Evolutionary conservation across 2,888 invertebrate species (phyloP).

Genomic region (Pedicia rivosa): DNA sequence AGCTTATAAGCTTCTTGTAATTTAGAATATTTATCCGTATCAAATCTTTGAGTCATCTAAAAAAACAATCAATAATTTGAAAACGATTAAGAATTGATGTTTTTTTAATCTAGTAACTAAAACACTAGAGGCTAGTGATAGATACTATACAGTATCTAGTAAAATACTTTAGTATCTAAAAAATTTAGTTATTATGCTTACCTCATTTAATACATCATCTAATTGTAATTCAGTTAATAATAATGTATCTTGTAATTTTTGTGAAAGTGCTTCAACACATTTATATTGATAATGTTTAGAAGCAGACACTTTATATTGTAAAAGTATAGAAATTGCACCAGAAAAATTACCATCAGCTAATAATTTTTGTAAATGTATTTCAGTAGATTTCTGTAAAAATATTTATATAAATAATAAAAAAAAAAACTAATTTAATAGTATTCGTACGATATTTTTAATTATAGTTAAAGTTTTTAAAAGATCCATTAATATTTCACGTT

Average conservation of each 20-base stretch:
- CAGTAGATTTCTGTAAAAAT: conserved; percentile 52
- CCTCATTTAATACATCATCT: conserved; percentile 69
- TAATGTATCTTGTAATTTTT: conserved; percentile 78
- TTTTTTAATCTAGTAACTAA: too few relatives aligned
- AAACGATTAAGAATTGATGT: too few relatives aligned
- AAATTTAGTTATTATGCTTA: too few relatives aligned
- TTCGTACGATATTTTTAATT: conserved; percentile 51
- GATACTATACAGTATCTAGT: too few relatives aligned
- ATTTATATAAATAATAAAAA: conserved; percentile 23
- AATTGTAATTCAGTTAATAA: conserved; percentile 83
- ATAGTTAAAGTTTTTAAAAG: conserved; percentile 63
- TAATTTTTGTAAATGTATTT: conserved; percentile 65
- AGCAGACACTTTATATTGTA: conserved; percentile 78
- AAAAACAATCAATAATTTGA: too few relatives aligned
- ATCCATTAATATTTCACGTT: conserved; percentile 66
- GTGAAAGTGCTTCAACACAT: conserved; percentile 77
- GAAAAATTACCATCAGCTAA: conserved; percentile 74
- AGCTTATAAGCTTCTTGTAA: conserved; percentile 77
- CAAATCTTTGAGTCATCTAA: conserved; percentile 46
- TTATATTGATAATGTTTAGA: conserved; percentile 70
- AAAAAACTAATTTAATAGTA: conserved; percentile 20
- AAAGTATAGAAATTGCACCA: conserved; percentile 74
- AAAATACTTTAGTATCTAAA: too few relatives aligned
- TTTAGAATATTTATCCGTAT: conserved; percentile 61
- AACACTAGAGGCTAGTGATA: too few relatives aligned